Conservation (phyloP, 2,888 invertebrate species). For the Rutpela maculata region DNA sequence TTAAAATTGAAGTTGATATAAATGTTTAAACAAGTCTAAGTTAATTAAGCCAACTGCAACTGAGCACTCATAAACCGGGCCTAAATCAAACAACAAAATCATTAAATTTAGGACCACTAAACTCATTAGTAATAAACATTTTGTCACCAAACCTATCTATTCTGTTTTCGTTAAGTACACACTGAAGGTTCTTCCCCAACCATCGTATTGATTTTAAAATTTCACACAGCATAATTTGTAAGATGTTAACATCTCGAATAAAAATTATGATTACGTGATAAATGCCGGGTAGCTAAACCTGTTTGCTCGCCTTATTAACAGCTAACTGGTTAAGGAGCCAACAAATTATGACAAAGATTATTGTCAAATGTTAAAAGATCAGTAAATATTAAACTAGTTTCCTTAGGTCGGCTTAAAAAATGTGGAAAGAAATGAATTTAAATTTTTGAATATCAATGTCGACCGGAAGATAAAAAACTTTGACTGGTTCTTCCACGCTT, state of each 20-base stretch:
- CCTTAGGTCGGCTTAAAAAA: slow-evolving; percentile 3
- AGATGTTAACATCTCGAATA: slow-evolving; percentile 19
- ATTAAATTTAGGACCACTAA: too few species aligned
- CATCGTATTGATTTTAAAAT: slow-evolving; percentile 2
- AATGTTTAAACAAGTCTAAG: too few species aligned
- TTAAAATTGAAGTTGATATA: too few species aligned
- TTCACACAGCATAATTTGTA: slow-evolving; percentile 18
- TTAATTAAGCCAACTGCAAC: too few species aligned
- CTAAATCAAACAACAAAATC: too few species aligned
- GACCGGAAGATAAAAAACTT: background rate
- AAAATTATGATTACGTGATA: slow-evolving; percentile 36
- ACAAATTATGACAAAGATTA: slow-evolving; percentile 31
- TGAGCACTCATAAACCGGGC: too few species aligned
- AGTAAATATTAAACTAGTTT: slow-evolving; percentile 31
- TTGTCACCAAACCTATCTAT: too few species aligned
- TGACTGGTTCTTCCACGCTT: background rate
- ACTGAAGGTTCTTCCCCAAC: background rate
- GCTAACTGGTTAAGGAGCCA: slow-evolving; percentile 28
- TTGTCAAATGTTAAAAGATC: slow-evolving; percentile 26
- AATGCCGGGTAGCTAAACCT: slow-evolving; percentile 30
- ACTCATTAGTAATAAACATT: too few species aligned
- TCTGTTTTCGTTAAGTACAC: background rate
- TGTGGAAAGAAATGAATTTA: background rate
- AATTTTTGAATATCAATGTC: slow-evolving; percentile 7
- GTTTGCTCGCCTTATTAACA: slow-evolving; percentile 35